A percentile compares a stretch with the other conserved stretches of the same genome.
Evolutionary conservation across 2,888 invertebrate species (phyloP).

Genomic region (Bugula neritina): DNA sequence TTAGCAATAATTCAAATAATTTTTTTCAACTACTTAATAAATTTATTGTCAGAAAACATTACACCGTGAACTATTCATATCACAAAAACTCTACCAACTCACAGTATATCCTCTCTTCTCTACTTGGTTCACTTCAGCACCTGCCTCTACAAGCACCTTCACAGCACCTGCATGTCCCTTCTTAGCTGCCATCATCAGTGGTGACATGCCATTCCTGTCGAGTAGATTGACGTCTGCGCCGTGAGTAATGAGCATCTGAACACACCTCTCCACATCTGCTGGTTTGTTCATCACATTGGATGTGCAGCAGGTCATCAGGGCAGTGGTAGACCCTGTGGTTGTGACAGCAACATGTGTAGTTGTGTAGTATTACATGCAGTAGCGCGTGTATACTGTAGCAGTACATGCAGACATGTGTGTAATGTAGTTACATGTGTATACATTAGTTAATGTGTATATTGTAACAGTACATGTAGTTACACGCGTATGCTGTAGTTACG

Average conservation of each 20-base stretch:
- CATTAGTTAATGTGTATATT: no score
- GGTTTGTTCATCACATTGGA: slow-evolving; percentile 4
- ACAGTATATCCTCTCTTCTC: slow-evolving; percentile 54
- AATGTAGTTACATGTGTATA: no score
- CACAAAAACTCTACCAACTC: no score
- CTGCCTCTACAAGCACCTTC: slow-evolving; percentile 42
- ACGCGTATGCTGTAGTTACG: no score
- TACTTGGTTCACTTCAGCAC: slow-evolving; percentile 49
- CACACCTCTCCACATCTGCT: slow-evolving; percentile 11
- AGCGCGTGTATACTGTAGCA: no score
- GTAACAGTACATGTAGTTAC: neutral
- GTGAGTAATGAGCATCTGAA: neutral
- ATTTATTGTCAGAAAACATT: no score
- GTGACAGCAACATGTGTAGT: no score
- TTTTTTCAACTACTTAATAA: no score
- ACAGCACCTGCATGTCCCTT: slow-evolving; percentile 49
- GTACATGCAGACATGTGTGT: no score
- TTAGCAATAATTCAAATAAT: no score
- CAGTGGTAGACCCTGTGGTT: slow-evolving; percentile 1
- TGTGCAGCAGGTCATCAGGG: slow-evolving; percentile 21
- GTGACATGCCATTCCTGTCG: slow-evolving; percentile 37
- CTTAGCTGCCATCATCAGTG: slow-evolving; percentile 55
- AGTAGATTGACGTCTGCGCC: slow-evolving; percentile 12
- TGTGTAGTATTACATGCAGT: no score
- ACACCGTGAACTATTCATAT: no score